phyloP scores from a whole-genome alignment of 2,797 vertebrate genomes.

The Microtus californicus region DNA sequence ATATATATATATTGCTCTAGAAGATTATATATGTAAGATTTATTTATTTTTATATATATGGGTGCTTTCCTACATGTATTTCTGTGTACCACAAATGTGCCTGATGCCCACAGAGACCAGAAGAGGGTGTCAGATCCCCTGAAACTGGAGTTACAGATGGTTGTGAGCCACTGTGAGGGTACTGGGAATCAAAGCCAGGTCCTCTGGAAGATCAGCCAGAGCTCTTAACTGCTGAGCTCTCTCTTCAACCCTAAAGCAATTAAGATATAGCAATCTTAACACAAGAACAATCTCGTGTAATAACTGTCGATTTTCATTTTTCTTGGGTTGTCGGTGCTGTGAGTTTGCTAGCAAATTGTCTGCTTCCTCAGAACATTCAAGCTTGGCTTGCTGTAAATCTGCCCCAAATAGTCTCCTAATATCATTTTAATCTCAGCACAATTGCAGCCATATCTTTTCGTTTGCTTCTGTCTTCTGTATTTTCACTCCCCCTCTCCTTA shows the following conservation, averaged over 20 bases:
- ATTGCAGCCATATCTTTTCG: neutral
- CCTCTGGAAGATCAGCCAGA: too few species aligned
- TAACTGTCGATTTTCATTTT: neutral
- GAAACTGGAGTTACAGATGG: too few species aligned
- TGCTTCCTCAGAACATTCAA: neutral
- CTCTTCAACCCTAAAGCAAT: neutral
- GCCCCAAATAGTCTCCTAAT: neutral
- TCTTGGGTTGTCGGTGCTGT: neutral
- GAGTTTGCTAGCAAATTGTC: neutral
- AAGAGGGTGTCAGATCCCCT: too few species aligned
- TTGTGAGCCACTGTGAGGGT: too few species aligned
- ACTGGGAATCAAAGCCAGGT: too few species aligned
- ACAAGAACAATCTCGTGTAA: neutral
- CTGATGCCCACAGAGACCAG: neutral
- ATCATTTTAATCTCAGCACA: neutral
- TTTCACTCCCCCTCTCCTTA: neutral
- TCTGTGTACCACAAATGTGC: neutral
- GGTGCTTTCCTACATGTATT: neutral
- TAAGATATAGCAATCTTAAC: neutral
- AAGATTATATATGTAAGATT: too few species aligned
- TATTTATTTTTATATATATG: neutral
- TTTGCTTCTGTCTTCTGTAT: neutral
- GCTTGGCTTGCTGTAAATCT: neutral
- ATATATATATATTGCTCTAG: too few species aligned
- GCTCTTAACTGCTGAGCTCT: too few species aligned